These are phyloP conservation scores for Leistus spinibarbis DNA, from an alignment of 2,888 invertebrate genomes.

Conservation along the genomic window DNA sequence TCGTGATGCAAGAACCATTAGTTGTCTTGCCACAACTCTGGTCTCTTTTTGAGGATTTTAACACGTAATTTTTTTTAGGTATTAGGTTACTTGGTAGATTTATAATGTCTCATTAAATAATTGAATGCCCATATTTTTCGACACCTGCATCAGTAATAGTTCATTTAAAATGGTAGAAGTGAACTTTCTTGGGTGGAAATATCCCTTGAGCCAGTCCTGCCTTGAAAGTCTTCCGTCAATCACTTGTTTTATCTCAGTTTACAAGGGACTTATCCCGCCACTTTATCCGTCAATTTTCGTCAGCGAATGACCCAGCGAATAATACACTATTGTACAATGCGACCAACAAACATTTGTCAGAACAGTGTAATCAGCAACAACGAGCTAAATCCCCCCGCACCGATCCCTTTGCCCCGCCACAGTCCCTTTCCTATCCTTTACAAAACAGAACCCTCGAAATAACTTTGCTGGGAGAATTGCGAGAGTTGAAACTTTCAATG, in stretches of 20 bases:
- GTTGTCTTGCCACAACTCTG: too few species aligned
- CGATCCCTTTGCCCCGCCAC: background rate
- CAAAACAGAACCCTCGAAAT: conserved; percentile 1
- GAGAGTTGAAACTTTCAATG: conserved; percentile 8
- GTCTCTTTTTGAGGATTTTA: too few species aligned
- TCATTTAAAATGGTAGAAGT: too few species aligned
- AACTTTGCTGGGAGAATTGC: conserved; percentile 8
- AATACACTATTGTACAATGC: background rate
- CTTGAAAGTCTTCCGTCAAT: too few species aligned
- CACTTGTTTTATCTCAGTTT: background rate
- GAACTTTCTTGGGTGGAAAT: too few species aligned
- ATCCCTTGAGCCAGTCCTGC: background rate
- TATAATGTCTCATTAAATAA: too few species aligned
- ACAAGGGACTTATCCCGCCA: too few species aligned
- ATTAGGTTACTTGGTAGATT: too few species aligned
- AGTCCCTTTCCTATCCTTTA: background rate
- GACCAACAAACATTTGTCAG: background rate
- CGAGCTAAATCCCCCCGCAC: background rate
- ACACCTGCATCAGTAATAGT: too few species aligned
- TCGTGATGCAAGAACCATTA: too few species aligned
- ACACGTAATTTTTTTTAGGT: too few species aligned
- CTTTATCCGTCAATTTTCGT: background rate
- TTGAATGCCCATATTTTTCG: too few species aligned
- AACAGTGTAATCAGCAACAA: background rate
- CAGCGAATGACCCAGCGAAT: background rate